These are phyloP conservation scores for Sphenodon punctatus DNA, from an alignment of 2,797 vertebrate genomes.

Conservation along the genomic window DNA sequence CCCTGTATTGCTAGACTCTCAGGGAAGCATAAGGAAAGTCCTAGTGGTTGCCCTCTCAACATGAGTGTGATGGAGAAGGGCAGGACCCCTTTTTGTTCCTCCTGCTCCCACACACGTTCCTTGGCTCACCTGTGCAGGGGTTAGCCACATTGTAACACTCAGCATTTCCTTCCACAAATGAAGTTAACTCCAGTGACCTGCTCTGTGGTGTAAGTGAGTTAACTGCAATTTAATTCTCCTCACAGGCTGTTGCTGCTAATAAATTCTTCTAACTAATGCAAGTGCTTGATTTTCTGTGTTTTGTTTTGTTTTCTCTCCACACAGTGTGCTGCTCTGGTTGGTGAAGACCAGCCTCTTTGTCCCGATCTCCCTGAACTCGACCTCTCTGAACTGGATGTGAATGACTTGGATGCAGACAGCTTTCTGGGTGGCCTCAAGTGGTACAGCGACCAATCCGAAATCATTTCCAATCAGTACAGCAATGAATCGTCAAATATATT, in stretches of 20 bases:
- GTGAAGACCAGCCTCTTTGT: conserved; percentile 99
- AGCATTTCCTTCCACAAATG: conserved; percentile 1
- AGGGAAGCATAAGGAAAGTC: neutral
- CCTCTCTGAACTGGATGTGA: conserved; percentile 98
- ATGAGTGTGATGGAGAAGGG: neutral
- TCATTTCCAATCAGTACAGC: conserved; percentile 97
- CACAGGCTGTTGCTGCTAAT: conserved; percentile 64
- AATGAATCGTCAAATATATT: conserved; percentile 95
- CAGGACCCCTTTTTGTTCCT: neutral
- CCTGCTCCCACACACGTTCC: neutral
- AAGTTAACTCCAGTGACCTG: conserved; percentile 30
- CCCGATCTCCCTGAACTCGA: conserved; percentile 98
- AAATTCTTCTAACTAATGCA: conserved; percentile 66
- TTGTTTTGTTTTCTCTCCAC: conserved; percentile 42
- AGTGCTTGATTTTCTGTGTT: neutral
- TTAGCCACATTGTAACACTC: neutral
- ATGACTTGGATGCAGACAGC: conserved; percentile 96
- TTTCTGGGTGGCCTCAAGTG: conserved; percentile 98
- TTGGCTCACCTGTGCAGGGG: neutral
- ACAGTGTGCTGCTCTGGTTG: conserved; percentile 98
- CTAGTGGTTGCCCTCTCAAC: fast-evolving
- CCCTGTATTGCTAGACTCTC: neutral
- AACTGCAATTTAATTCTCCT: conserved; percentile 65
- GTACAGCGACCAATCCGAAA: conserved; percentile 99
- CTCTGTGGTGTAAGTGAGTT: conserved; percentile 42